phyloP scores from a whole-genome alignment of 2,113 vertebrate genomes.

The Xiphophorus couchianus region DNA sequence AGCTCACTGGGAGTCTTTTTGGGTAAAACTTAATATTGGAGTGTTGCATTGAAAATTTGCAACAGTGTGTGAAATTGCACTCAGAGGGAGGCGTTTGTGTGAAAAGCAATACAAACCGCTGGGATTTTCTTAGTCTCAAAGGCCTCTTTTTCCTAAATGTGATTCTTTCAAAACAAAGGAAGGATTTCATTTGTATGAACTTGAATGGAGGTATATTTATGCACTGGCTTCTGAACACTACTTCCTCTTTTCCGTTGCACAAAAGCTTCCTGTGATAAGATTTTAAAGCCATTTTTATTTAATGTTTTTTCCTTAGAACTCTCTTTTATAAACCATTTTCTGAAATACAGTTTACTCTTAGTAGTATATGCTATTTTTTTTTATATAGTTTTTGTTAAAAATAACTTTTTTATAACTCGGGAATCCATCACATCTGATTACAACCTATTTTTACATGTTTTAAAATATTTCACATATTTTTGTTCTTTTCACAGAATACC shows the following conservation, averaged over 20 bases:
- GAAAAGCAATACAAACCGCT: constrained; percentile 21
- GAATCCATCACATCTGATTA: not conserved
- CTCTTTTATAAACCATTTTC: constrained; percentile 37
- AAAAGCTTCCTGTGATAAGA: constrained; percentile 8
- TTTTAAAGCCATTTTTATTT: constrained; percentile 46
- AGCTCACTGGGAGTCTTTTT: constrained; percentile 28
- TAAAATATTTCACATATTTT: not conserved
- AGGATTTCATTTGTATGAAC: constrained; percentile 4
- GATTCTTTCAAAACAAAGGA: constrained; percentile 15
- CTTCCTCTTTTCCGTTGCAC: not conserved
- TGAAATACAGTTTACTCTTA: constrained; percentile 30
- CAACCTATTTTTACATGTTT: constrained; percentile 1
- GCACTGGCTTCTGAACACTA: not conserved
- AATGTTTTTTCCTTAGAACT: constrained; percentile 38
- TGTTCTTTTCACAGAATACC: constrained; percentile 72
- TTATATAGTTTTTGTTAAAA: constrained; percentile 11
- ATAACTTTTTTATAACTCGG: not conserved
- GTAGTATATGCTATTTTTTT: constrained; percentile 10
- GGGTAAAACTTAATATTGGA: constrained; percentile 23
- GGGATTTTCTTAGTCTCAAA: constrained; percentile 19
- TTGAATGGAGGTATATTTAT: not conserved
- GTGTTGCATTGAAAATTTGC: constrained; percentile 29
- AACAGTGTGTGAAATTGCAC: constrained; percentile 25
- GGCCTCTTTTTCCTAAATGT: constrained; percentile 1
- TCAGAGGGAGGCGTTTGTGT: constrained; percentile 44